Evolutionary conservation across 2,113 vertebrate genomes (phyloP).

Genomic region (Oncorhynchus tshawytscha): DNA sequence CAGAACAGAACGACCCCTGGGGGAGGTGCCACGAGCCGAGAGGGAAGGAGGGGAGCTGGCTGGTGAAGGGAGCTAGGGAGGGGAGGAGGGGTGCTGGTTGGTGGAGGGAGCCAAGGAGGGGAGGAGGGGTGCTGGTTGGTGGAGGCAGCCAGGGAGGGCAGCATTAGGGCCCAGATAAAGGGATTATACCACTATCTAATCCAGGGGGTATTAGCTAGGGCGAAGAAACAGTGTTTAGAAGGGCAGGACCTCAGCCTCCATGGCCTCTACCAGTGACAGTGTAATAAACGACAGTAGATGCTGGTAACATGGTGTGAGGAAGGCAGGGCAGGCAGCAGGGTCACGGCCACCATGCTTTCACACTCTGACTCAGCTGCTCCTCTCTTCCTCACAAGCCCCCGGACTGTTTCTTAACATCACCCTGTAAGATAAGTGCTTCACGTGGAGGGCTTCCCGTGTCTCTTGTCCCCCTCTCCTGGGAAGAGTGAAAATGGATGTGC

Average conservation of each 20-base stretch:
- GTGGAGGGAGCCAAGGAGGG: constrained; percentile 10
- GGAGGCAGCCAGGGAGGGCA: constrained; percentile 26
- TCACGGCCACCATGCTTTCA: constrained; percentile 27
- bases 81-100: constrained; percentile 16
- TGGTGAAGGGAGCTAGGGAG: neutral
- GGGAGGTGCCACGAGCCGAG: neutral
- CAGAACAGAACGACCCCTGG: too few species aligned
- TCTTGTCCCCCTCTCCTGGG: constrained; percentile 14
- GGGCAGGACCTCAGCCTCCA: constrained; percentile 58
- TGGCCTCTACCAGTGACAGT: too few species aligned
- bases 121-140: constrained; percentile 29
- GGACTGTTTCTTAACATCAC: constrained; percentile 25
- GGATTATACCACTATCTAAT: constrained; percentile 74
- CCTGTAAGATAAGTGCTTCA: constrained; percentile 24
- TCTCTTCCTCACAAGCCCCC: constrained; percentile 26
- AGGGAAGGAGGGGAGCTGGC: neutral
- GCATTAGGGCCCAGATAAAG: constrained; percentile 70
- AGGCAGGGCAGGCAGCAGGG: constrained; percentile 15
- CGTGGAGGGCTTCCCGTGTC: constrained; percentile 46
- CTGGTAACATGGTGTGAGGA: constrained; percentile 30
- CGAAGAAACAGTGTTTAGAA: constrained; percentile 60
- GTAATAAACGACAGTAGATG: too few species aligned
- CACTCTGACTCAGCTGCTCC: constrained; percentile 30
- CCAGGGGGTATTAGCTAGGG: constrained; percentile 60
- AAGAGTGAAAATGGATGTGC: constrained; percentile 24